Conservation (phyloP, 2,888 invertebrate species). For the Griposia aprilina region DNA sequence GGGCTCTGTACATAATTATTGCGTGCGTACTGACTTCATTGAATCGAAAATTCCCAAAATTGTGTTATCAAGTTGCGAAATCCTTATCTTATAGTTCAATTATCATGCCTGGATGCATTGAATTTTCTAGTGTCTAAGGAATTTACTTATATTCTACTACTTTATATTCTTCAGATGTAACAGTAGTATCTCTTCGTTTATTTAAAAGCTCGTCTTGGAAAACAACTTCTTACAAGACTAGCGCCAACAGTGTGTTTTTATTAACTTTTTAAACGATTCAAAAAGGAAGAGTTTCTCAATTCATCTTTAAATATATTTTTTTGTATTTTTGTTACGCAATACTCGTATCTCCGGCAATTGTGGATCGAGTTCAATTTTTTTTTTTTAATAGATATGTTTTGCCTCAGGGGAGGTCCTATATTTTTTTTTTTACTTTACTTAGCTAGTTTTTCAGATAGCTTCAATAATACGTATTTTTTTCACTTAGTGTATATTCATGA, state of each 20-base stretch:
- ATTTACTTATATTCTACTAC: constrained; percentile 20
- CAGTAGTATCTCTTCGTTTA: constrained; percentile 29
- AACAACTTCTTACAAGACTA: constrained; percentile 17
- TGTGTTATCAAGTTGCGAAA: neutral
- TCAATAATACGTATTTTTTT: too few relatives aligned
- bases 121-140: constrained; percentile 40
- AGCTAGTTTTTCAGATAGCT: too few relatives aligned
- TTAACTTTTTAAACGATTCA: neutral
- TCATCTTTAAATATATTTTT: too few relatives aligned
- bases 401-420: too few relatives aligned
- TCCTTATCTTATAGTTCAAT: neutral
- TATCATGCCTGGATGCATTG: constrained; percentile 42
- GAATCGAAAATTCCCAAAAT: neutral
- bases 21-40: neutral
- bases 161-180: constrained; percentile 30
- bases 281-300: too few relatives aligned
- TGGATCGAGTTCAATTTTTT: too few relatives aligned
- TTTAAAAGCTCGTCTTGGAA: constrained; percentile 34
- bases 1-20: neutral
- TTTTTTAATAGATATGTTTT: too few relatives aligned
- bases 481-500: too few relatives aligned
- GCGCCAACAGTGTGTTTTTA: constrained; percentile 28
- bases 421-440: too few relatives aligned
- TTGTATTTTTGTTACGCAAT: too few relatives aligned
- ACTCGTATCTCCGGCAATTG: too few relatives aligned